Evolutionary conservation across 2,113 vertebrate genomes (phyloP).

Genomic region (Macroglossus sobrinus): DNA sequence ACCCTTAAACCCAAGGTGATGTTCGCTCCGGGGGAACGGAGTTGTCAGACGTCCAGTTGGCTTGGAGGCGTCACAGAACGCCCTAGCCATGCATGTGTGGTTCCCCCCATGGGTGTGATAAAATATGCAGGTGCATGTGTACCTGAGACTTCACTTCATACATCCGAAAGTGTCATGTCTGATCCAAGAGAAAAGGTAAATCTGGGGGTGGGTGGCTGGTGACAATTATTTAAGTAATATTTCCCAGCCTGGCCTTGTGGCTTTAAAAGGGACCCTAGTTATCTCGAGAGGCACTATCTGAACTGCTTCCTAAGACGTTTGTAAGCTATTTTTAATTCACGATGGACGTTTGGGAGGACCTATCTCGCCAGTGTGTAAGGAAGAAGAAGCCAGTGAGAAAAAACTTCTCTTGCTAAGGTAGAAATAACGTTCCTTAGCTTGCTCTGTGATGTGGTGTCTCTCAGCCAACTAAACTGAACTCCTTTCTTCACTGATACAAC

Average conservation of each 20-base stretch:
- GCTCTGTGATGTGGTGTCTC: background rate
- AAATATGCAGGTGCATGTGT: rapidly evolving
- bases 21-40: background rate
- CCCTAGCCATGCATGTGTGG: rapidly evolving
- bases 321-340: background rate
- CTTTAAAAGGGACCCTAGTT: background rate
- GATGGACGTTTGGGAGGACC: background rate
- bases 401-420: background rate
- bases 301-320: background rate
- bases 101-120: background rate
- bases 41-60: too few relatives aligned
- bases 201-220: too few relatives aligned
- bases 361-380: background rate
- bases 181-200: background rate
- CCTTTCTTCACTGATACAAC: background rate
- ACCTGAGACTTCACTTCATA: background rate
- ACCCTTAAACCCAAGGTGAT: background rate
- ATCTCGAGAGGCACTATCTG: background rate
- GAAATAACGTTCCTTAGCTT: background rate
- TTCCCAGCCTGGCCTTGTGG: background rate
- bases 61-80: background rate
- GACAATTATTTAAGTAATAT: background rate
- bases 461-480: background rate
- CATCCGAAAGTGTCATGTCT: background rate
- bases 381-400: background rate